Percentiles rank a stretch among this genome's conserved stretches.
phyloP scores from a whole-genome alignment of 2,113 vertebrate genomes.

The Hydropotes inermis region DNA sequence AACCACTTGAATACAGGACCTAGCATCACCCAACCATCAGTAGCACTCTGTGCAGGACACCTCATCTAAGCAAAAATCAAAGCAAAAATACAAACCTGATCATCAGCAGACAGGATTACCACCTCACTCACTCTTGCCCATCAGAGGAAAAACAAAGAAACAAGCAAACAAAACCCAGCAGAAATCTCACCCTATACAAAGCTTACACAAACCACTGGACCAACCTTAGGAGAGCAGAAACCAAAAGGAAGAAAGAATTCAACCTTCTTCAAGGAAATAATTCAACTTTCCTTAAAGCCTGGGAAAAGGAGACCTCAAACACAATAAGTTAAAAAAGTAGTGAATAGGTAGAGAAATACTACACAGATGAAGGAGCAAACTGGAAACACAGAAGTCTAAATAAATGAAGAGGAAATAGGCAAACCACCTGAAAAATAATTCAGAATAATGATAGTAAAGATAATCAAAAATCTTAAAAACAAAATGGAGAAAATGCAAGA shows the following conservation, averaged over 20 bases:
- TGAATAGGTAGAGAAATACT: neutral
- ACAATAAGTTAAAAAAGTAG: neutral
- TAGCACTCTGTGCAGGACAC: neutral
- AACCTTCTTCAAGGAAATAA: neutral
- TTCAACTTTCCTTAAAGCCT: neutral
- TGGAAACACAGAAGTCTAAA: neutral
- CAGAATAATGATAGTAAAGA: neutral
- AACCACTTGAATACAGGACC: neutral
- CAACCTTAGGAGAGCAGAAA: neutral
- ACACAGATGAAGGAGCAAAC: neutral
- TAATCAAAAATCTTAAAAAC: neutral
- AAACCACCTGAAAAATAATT: neutral
- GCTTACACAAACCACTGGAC: neutral
- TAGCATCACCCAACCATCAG: neutral
- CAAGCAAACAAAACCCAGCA: neutral
- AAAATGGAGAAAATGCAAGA: neutral
- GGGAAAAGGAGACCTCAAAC: neutral
- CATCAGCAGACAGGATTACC: neutral
- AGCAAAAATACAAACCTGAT: neutral
- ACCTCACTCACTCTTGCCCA: neutral
- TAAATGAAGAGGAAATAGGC: neutral
- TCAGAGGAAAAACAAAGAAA: neutral
- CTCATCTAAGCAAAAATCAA: neutral
- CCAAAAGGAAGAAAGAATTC: neutral
- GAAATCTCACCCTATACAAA: neutral